These are phyloP conservation scores for Cryptocephalus moraei DNA, from an alignment of 2,888 invertebrate genomes.

Conservation along the genomic window DNA sequence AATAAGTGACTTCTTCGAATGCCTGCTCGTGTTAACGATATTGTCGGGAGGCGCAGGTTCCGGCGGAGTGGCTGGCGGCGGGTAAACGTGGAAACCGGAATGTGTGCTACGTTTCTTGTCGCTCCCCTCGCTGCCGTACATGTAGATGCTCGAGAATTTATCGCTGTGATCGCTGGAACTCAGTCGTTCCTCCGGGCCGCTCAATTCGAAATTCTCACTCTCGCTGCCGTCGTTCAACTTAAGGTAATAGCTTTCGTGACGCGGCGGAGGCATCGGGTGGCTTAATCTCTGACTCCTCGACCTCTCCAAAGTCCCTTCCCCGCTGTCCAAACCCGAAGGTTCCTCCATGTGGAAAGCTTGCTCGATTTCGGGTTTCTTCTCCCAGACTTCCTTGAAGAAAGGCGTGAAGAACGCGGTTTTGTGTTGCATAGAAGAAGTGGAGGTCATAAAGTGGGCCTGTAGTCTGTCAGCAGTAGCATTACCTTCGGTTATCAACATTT, in stretches of 20 bases:
- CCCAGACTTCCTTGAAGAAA: constrained; percentile 95
- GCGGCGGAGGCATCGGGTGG: constrained; percentile 55
- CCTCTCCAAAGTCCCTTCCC: constrained; percentile 61
- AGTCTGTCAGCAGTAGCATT: constrained; percentile 84
- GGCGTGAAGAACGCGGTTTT: constrained; percentile 91
- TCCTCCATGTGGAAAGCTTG: constrained; percentile 85
- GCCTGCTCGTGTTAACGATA: constrained; percentile 33
- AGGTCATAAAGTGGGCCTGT: constrained; percentile 87
- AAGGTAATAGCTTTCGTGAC: constrained; percentile 70
- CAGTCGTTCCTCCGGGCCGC: constrained; percentile 46
- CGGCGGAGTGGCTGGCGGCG: constrained; percentile 74
- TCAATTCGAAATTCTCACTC: constrained; percentile 54
- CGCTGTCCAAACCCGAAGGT: constrained; percentile 48
- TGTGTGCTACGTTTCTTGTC: constrained; percentile 24
- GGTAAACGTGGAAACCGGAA: constrained; percentile 65
- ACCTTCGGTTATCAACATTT: constrained; percentile 85
- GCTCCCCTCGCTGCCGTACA: constrained; percentile 48
- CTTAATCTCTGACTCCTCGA: constrained; percentile 50
- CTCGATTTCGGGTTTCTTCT: constrained; percentile 90
- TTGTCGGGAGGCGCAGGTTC: constrained; percentile 78
- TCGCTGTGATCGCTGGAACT: constrained; percentile 60
- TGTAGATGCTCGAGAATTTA: constrained; percentile 52
- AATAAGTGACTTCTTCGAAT: constrained; percentile 39
- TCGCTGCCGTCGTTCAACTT: constrained; percentile 51
- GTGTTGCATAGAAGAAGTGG: constrained; percentile 71